These are phyloP conservation scores for Cyphomyrus plagiostoma DNA, from an alignment of 2,113 vertebrate species.

Conservation along the genomic window DNA sequence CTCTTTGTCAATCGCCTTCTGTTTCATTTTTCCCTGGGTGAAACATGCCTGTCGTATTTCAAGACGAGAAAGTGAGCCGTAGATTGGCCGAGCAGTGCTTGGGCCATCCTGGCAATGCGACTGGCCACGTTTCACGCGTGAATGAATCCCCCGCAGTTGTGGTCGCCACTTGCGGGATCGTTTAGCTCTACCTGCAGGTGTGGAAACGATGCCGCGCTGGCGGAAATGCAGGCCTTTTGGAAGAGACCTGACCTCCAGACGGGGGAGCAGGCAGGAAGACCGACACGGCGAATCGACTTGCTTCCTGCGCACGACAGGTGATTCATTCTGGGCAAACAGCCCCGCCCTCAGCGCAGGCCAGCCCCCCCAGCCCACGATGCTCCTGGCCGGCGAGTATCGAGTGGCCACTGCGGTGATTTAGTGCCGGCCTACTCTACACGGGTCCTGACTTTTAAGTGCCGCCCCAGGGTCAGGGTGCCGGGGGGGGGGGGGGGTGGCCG, in stretches of 20 bases:
- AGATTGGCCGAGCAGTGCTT: background rate
- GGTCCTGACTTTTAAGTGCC: slow-evolving; percentile 71
- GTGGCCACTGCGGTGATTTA: slow-evolving; percentile 66
- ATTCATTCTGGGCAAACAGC: slow-evolving; percentile 45
- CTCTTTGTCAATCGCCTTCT: background rate
- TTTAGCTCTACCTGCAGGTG: background rate
- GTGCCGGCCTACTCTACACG: slow-evolving; percentile 57
- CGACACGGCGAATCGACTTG: slow-evolving; percentile 41
- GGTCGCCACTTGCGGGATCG: background rate
- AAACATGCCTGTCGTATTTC: background rate
- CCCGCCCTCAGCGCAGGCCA: slow-evolving; percentile 34
- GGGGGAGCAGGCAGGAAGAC: slow-evolving; percentile 35
- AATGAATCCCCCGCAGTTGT: background rate
- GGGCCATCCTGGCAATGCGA: background rate
- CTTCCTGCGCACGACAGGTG: slow-evolving; percentile 64
- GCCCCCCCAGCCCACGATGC: slow-evolving; percentile 51
- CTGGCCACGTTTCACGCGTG: background rate
- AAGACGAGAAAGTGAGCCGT: background rate
- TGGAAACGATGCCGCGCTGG: background rate
- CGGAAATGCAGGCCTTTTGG: background rate
- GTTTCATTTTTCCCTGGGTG: background rate
- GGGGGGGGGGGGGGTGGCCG: slow-evolving; percentile 37
- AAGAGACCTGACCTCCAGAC: slow-evolving; percentile 20
- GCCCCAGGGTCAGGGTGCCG: slow-evolving; percentile 62
- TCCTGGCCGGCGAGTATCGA: slow-evolving; percentile 36